Percentiles rank a stretch among this genome's conserved stretches.
Evolutionary conservation across 2,888 invertebrate genomes (phyloP).

Genomic region (Julus scanicus): DNA sequence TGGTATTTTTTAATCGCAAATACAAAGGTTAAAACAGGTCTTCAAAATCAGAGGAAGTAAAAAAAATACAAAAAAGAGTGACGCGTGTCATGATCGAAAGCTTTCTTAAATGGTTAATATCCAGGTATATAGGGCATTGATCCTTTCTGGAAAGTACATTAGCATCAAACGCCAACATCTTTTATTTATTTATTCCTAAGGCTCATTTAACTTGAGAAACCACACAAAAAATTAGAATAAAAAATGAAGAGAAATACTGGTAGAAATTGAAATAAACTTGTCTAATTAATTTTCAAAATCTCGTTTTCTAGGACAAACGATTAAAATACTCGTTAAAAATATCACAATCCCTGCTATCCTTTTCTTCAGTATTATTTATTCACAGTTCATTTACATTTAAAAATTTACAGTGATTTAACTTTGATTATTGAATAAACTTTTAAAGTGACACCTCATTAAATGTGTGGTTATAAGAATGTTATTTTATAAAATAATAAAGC

Average conservation of each 20-base stretch:
- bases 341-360: no score
- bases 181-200: neutral
- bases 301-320: neutral
- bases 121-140: neutral
- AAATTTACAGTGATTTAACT: no score
- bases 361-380: no score
- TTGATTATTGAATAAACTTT: no score
- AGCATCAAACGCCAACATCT: neutral
- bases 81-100: neutral
- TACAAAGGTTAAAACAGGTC: neutral
- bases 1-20: neutral
- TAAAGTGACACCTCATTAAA: no score
- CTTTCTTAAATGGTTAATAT: neutral
- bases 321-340: no score
- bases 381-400: no score
- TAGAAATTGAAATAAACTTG: neutral
- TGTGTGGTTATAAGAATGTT: no score
- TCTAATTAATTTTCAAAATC: neutral
- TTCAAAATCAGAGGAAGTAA: neutral
- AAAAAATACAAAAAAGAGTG: neutral
- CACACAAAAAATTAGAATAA: neutral
- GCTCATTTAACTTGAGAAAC: neutral
- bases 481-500: no score
- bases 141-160: slow-evolving; percentile 26
- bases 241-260: neutral